phyloP scores from a whole-genome alignment of 1,140 invertebrate species.

The Helicoverpa armigera region DNA sequence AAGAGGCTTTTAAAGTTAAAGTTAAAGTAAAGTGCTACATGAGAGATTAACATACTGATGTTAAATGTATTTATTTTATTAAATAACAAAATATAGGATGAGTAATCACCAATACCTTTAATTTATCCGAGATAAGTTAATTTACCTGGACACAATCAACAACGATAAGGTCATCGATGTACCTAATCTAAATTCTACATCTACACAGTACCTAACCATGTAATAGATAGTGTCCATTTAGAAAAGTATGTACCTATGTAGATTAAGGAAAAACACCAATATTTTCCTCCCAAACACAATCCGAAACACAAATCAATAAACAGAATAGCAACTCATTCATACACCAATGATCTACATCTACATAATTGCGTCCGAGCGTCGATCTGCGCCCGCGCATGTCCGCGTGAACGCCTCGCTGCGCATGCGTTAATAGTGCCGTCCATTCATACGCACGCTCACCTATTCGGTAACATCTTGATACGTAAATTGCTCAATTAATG shows the following conservation, averaged over 20 bases:
- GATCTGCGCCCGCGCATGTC: constrained; percentile 6
- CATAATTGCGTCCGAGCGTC: constrained; percentile 24
- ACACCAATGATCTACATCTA: background rate
- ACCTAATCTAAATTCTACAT: too few relatives aligned
- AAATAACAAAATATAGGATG: too few relatives aligned
- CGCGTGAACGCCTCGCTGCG: constrained; percentile 50
- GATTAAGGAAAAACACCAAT: background rate
- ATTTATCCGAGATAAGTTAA: too few relatives aligned
- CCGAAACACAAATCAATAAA: background rate
- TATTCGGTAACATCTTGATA: constrained; percentile 37
- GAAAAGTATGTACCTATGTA: background rate
- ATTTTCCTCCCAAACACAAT: background rate
- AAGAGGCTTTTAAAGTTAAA: too few relatives aligned
- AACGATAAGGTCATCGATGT: too few relatives aligned
- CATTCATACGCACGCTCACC: constrained; percentile 44
- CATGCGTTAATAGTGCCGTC: constrained; percentile 46
- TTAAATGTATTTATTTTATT: too few relatives aligned
- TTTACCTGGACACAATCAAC: too few relatives aligned
- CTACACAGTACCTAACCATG: too few relatives aligned
- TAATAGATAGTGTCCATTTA: too few relatives aligned
- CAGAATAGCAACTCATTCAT: constrained; percentile 39
- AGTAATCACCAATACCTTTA: too few relatives aligned
- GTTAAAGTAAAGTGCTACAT: too few relatives aligned
- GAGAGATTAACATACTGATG: too few relatives aligned
- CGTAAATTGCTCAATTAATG: constrained; percentile 46